phyloP scores from a whole-genome alignment of 2,113 vertebrate species.

The Xiphophorus hellerii region DNA sequence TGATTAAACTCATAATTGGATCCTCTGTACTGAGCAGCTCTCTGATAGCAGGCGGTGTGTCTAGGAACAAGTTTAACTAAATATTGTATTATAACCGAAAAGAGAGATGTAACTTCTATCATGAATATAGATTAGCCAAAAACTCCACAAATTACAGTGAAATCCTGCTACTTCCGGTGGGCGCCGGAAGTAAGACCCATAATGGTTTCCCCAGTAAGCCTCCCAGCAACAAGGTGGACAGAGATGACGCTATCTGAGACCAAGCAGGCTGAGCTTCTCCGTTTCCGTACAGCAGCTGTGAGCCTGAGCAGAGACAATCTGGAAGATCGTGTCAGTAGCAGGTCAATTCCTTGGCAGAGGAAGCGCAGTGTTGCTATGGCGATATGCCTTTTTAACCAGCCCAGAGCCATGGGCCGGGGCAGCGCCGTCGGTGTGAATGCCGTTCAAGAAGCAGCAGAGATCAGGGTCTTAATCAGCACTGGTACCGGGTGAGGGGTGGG shows the following conservation, averaged over 20 bases:
- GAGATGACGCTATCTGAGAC: slow-evolving; percentile 50
- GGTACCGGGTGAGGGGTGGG: slow-evolving; percentile 64
- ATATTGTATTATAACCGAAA: too few species aligned
- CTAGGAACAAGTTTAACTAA: too few species aligned
- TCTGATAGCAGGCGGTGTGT: too few species aligned
- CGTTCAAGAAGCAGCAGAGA: slow-evolving; percentile 75
- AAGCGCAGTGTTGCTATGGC: slow-evolving; percentile 76
- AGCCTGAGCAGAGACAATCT: slow-evolving; percentile 52
- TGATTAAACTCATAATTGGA: too few species aligned
- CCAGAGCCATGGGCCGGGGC: slow-evolving; percentile 66
- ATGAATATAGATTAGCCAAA: too few species aligned
- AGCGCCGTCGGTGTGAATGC: slow-evolving; percentile 70
- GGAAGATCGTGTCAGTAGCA: slow-evolving; percentile 67
- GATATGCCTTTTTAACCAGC: slow-evolving; percentile 66
- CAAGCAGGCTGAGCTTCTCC: slow-evolving; percentile 33
- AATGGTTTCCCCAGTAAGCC: too few species aligned
- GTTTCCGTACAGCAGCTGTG: background rate
- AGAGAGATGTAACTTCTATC: too few species aligned
- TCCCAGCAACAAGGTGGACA: too few species aligned
- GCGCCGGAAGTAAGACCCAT: too few species aligned
- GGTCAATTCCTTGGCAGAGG: slow-evolving; percentile 77
- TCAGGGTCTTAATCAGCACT: slow-evolving; percentile 69
- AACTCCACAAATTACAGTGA: too few species aligned
- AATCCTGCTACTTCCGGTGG: too few species aligned
- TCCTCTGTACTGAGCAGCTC: too few species aligned